Evolutionary conservation across 2,797 vertebrate genomes (phyloP), one percentile per base, ranked within the genome.

Genomic region (Clarias fuscus): DNA sequence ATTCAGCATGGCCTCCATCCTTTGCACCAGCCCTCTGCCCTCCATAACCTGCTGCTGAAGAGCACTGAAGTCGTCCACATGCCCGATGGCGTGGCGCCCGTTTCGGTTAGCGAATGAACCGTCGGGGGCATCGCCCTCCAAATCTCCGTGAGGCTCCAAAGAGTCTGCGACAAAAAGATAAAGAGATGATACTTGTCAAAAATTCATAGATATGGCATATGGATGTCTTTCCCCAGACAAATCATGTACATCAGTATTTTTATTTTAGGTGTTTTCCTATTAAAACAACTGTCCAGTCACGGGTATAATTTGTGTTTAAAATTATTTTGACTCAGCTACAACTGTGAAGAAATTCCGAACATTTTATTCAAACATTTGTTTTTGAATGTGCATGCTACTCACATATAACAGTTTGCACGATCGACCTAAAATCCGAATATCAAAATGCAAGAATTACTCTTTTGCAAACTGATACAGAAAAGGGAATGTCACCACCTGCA

Each of bases 11-110:
- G 94, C 92, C 77, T 96, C 95, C 92, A 99, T 96, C 88, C 95
- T 95, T 6, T 93, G 90, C 83, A 96, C 91, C 58, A 98, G 93
- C 2, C 92, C 92, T 85, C 94, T 94, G 20, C 97, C 97, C 87
- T 99, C 95, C 18, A 94, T 80, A 1, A 99, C 90, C 89, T 96
- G 97, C 93, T 97, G 96, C 90, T 96, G 96, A 40, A 99, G 94
- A 33, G 96, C 95, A 5, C 79, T 93, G 84, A 97, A 98, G 77
- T 98, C 97, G 22, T 97, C 97, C 79, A 97, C 87, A 1, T 96
- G 93, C 18, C 97, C 95, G 0, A 98, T 88, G 1, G 96, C 91
- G 0, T 98, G 98, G 86, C 94, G 93, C n/a, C 96, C 96, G 0
- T 95, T 95, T 11, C 94, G 95, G 89, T 93, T 96, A 1, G 95